These are phyloP conservation scores for Cepaea hortensis DNA, from an alignment of 2,888 invertebrate genomes.

Conservation along the genomic window DNA sequence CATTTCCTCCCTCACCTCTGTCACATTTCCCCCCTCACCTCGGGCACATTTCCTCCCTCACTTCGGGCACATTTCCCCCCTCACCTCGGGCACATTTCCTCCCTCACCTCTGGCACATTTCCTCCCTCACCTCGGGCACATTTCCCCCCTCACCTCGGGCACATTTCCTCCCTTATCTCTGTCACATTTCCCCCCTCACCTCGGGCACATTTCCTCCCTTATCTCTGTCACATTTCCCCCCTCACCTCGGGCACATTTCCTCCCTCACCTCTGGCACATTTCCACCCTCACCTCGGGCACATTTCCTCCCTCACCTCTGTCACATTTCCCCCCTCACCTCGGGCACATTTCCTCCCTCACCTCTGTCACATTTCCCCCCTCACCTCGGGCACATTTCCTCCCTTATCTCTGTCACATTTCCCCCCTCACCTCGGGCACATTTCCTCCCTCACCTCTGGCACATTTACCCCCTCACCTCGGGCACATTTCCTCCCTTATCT, in stretches of 20 bases:
- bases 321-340: no score
- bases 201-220: background rate
- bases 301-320: background rate
- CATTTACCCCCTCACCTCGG: background rate
- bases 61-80: background rate
- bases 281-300: background rate
- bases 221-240: no score
- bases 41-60: background rate
- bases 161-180: no score
- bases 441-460: no score
- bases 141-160: no score
- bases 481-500: background rate
- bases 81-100: background rate
- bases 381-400: background rate
- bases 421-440: background rate
- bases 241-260: background rate
- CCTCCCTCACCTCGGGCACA: background rate
- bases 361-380: no score
- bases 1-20: no score
- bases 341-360: no score
- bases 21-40: no score
- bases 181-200: no score
- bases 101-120: background rate
- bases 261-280: no score
- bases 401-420: no score